Evolutionary conservation across 2,797 vertebrate species (phyloP), one percentile per base, ranked within the genome.

Genomic region (Ispidina lecontei): DNA sequence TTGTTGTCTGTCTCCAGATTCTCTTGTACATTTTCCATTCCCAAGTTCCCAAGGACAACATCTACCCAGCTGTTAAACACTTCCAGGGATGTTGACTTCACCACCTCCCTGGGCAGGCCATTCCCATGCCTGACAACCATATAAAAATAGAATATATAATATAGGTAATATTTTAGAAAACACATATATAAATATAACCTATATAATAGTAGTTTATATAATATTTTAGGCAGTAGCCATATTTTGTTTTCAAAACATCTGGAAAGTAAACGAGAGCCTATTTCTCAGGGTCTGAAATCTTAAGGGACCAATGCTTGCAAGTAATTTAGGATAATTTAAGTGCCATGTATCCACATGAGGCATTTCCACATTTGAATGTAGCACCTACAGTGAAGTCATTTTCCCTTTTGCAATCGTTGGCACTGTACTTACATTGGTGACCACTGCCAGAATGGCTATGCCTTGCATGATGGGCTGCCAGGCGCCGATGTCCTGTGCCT

Each of bases 401-500:
- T 84, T 46, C 11, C n/a, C 37, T 62, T 35, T 46, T 4, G 52
- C 63, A 26, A 4, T 14, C 86, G 59, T 6, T 60, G 62, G 64
- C 39, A 9, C 14, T 1, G 6, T 93, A 97, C 98, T 97, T 95
- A 99, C 99, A 7, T 99, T 99, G 87, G 99, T 99, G 71, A 98
- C 98, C 72, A 99, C 99, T 1, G 99, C 99, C 94, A 99, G 86
- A 68, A 99, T 98, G 44, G 99, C 98, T 52, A 99, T 94, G 89
- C 98, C 98, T 94, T 99, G 98, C 92, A 99, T 98, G 95, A 99
- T 99, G 84, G 99, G 98, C 72, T 99, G 98, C 99, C 99, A 99
- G 13, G 99, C 98, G 0, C 99, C 99, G 2, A 99, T 99, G 62
- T 99, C 98, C 52, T 98, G 98, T 20, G 99, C 98, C 93, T 99